Evolutionary conservation across 2,797 vertebrate species (phyloP), one percentile per base, ranked within the genome.

Genomic region (Sebastes nivosus): DNA sequence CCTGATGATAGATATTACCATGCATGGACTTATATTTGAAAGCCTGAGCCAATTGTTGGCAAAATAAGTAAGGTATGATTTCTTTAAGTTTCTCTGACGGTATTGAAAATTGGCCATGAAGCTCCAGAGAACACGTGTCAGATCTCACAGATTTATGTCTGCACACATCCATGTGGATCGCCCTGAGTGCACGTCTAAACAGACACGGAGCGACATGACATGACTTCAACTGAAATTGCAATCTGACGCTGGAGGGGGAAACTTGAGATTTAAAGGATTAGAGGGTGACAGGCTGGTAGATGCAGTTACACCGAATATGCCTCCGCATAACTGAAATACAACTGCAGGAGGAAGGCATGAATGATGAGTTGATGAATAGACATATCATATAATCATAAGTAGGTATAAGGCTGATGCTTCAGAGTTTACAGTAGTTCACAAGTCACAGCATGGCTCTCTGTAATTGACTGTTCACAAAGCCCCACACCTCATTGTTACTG

Each of bases 221-320:
- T 1, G 25, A 84, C 57, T 79, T 73, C 4, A 82, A 72, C 34
- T 61, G 52, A 83, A 86, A 90, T 68, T 78, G 67, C 61, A 72
- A 60, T 76, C 29, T 74, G 59, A 8, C 3, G 12, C 63, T 67
- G 30, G 5, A 67, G 29, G 38, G 22, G 25, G 67, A 81, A 52
- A n/a, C 54, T 66, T 55, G 13, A 63, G 61, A 18, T 66, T 34
- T 46, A 58, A 54, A 27, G 36, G 67, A 77, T 83, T 25, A 70
- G 22, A 67, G 25, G n/a, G 24, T 12, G 20, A 70, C 1, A 4
- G 20, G 18, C 5, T 1, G 50, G 13, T 54, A 27, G 42, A 67
- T 25, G 22, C 10, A 52, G 64, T 78, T 50, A 70, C 27, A n/a
- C 25, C 7, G 27, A 36, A 60, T 34, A 74, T 64, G 14, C 8